Conservation (phyloP, 2,797 vertebrate species). For the Rousettus madagascariensis region DNA sequence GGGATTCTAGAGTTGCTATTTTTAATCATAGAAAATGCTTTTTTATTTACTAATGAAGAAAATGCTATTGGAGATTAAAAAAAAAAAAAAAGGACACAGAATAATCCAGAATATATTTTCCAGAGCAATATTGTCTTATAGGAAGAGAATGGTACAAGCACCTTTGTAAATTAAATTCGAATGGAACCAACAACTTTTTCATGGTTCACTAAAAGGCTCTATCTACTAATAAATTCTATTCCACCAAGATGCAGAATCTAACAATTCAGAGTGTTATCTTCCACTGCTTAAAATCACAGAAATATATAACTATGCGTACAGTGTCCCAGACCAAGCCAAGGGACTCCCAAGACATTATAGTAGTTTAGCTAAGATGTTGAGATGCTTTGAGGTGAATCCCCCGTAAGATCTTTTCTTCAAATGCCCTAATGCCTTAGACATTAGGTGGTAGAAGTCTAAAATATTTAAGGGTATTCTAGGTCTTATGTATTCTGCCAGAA, state of each 20-base stretch:
- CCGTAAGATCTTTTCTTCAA: not conserved
- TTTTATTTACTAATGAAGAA: slow-evolving; percentile 16
- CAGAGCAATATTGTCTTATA: not conserved
- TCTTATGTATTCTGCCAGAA: slow-evolving; percentile 10
- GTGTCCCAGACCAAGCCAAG: not conserved
- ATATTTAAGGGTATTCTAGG: not conserved
- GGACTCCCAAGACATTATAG: not conserved
- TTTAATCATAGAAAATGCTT: not conserved
- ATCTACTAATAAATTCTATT: not conserved
- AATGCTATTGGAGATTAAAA: not conserved
- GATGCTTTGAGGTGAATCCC: not conserved
- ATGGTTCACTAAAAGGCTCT: not conserved
- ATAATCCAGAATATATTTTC: not conserved
- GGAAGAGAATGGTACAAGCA: not conserved
- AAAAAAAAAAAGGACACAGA: not conserved
- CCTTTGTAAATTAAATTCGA: slow-evolving; percentile 37
- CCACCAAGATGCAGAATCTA: not conserved
- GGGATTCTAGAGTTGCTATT: not conserved
- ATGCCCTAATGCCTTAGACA: not conserved
- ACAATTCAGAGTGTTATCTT: not conserved
- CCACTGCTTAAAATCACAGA: not conserved
- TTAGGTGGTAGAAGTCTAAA: not conserved
- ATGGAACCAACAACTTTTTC: not conserved
- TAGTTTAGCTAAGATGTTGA: no score
- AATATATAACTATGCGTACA: not conserved